Evolutionary conservation across 2,888 invertebrate species (phyloP).

Genomic region (Heliconius ethilla): DNA sequence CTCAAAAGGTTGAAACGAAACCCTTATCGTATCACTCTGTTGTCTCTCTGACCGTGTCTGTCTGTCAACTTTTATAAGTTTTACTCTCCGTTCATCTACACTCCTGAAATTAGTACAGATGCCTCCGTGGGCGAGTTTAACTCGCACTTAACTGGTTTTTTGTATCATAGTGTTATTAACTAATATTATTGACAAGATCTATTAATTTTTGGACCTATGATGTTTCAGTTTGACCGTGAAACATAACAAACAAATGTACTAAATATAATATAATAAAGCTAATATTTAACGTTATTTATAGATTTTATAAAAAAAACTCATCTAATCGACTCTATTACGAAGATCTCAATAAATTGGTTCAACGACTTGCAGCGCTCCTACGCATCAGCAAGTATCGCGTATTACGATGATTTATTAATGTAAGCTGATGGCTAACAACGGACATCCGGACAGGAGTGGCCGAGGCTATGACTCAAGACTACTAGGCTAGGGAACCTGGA

Average conservation of each 20-base stretch:
- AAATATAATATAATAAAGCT: neutral
- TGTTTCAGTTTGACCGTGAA: neutral
- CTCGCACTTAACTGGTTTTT: no score
- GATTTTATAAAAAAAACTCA: neutral
- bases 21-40: no score
- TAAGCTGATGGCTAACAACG: constrained; percentile 27
- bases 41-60: no score
- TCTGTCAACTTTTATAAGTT: no score
- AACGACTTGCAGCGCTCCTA: constrained; percentile 39
- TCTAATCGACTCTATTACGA: constrained; percentile 9
- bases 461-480: constrained; percentile 28
- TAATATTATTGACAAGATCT: neutral
- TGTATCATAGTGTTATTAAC: neutral
- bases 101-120: no score
- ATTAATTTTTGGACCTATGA: neutral
- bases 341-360: constrained; percentile 43
- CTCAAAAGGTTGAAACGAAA: no score
- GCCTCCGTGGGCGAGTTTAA: no score
- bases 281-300: neutral
- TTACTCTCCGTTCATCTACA: no score
- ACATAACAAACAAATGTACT: neutral
- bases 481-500: neutral
- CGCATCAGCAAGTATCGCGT: constrained; percentile 33
- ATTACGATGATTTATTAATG: constrained; percentile 35
- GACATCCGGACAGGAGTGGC: constrained; percentile 26